These are phyloP conservation scores for Cephus nigrinus DNA, from an alignment of 2,888 invertebrate genomes.

Conservation along the genomic window DNA sequence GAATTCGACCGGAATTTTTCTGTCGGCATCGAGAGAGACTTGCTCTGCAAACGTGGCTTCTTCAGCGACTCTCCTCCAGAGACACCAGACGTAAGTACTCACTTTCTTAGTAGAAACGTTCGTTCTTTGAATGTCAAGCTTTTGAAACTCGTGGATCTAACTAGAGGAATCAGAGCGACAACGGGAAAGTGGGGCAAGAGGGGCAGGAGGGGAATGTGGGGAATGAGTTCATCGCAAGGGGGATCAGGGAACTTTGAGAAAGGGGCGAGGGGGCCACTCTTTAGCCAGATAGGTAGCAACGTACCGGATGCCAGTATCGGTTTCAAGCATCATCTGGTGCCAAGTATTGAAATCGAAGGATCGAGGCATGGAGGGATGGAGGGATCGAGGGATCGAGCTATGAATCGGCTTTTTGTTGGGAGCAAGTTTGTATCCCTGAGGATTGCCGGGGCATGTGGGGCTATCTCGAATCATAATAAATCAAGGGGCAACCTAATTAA, in stretches of 20 bases:
- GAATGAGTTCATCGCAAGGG: too few relatives aligned
- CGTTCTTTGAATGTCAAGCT: background rate
- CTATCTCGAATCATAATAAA: constrained; percentile 50
- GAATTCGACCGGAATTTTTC: constrained; percentile 82
- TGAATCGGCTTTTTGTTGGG: constrained; percentile 18
- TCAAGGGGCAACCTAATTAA: constrained; percentile 58
- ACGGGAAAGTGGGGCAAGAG: too few relatives aligned
- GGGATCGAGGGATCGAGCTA: constrained; percentile 16
- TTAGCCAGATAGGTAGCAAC: background rate
- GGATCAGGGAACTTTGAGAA: too few relatives aligned
- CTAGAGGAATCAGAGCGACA: background rate
- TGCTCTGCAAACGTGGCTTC: constrained; percentile 55
- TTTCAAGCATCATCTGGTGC: constrained; percentile 26
- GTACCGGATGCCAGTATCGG: constrained; percentile 35
- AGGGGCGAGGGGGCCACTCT: too few relatives aligned
- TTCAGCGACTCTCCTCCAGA: constrained; percentile 47
- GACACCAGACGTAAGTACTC: too few relatives aligned
- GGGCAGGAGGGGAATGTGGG: too few relatives aligned
- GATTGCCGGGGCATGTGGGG: constrained; percentile 23
- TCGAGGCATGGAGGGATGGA: constrained; percentile 4
- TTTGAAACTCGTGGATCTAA: too few relatives aligned
- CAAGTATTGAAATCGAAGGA: constrained; percentile 14
- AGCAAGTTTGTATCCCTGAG: constrained; percentile 7
- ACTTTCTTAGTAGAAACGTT: background rate
- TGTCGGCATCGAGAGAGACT: constrained; percentile 74